Evolutionary conservation across 2,113 vertebrate genomes (phyloP), one percentile per base, ranked within the genome.

Genomic region (Ceyx melanurus): DNA sequence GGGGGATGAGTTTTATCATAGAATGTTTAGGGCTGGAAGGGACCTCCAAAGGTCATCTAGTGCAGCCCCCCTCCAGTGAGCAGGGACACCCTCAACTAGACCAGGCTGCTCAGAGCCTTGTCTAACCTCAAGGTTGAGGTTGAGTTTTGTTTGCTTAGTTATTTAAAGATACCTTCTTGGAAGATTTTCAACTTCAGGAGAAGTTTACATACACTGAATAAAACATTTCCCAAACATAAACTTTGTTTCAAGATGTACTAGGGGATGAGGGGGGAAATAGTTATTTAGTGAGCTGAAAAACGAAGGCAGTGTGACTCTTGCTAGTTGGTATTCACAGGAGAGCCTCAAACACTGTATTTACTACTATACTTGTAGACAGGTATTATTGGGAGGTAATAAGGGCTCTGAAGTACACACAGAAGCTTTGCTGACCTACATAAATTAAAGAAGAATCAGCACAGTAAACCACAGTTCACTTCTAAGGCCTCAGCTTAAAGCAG

Each of bases 351-450:
- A 2, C 79, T 40, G 17, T 48, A 0, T 70, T 82, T 91, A 87
- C 7, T 22, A 0, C 35, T 51, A 8, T 8, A 31, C 57, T 66
- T 78, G 51, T 64, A 62, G 76, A 83, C 37, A 51, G 50, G 31
- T 61, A 7, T 57, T 64, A 48, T 13, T 79, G 45, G 29, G 50
- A 8, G 35, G 31, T 92, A 92, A 81, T 88, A 35, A 92, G 45
- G 78, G 65, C 56, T 92, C 42, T 82, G 67, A 75, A 85, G 85
- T 74, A 20, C n/a, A 68, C 58, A 73, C 5, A 33, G 73, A 10
- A 57, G 6, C 67, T 35, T 20, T 58, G 75, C 37, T 95, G 94
- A 95, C 95, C 95, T 95, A 92, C 81, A 91, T 94, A 95, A 89
- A 73, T 43, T 58, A 51, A 15, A 42, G 91, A 46, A 43, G 90